Conservation (phyloP, 1,140 invertebrate genomes). For the Listronotus bonariensis region DNA sequence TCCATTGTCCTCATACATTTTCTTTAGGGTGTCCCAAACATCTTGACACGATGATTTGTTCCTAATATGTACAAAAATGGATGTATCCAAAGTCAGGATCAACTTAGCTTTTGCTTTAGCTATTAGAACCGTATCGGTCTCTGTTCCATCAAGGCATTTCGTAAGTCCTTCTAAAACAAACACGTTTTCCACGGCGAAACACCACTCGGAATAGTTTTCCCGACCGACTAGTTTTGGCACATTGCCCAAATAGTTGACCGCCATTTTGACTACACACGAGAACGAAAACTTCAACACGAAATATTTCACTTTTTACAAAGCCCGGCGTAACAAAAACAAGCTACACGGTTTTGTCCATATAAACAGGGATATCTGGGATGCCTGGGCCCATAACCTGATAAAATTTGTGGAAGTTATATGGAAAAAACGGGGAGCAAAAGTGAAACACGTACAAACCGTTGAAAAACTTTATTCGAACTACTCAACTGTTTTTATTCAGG, state of each 20-base stretch:
- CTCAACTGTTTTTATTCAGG: too few species aligned
- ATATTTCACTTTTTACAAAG: too few species aligned
- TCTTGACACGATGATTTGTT: constrained; percentile 21
- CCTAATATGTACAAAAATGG: constrained; percentile 36
- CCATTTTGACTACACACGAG: constrained; percentile 19
- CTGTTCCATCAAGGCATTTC: constrained; percentile 38
- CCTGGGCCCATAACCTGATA: too few species aligned
- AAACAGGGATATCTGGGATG: too few species aligned
- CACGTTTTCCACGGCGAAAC: constrained; percentile 41
- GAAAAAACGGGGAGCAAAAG: too few species aligned
- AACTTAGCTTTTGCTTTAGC: constrained; percentile 31
- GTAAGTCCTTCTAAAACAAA: constrained; percentile 42
- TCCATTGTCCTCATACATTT: constrained; percentile 30
- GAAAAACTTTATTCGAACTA: too few species aligned
- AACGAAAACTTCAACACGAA: too few species aligned
- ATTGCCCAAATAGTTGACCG: constrained; percentile 40
- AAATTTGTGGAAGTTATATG: too few species aligned
- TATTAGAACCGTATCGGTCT: constrained; percentile 18
- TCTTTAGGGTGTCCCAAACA: constrained; percentile 34
- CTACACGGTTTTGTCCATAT: too few species aligned
- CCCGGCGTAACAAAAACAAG: too few species aligned
- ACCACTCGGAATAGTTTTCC: constrained; percentile 43
- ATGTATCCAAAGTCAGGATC: constrained; percentile 34
- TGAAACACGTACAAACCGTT: too few species aligned
- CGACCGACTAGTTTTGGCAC: constrained; percentile 39